phyloP scores from a whole-genome alignment of 1,140 invertebrate genomes.

The Drosophila parvula region DNA sequence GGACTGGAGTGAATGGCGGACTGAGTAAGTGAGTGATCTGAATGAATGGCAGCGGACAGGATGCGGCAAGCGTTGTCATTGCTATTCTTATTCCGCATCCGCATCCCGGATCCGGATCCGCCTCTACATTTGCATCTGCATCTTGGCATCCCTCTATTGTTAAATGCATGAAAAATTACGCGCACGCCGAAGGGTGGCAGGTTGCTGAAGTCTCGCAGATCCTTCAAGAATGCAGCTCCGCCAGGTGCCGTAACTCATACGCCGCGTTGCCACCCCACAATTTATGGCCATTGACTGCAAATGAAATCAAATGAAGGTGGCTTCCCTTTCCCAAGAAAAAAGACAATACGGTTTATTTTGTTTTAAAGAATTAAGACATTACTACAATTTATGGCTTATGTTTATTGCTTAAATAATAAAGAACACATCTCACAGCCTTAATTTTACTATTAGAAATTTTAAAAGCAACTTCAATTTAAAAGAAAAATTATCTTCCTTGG shows the following conservation, averaged over 20 bases:
- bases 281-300: slow-evolving; percentile 75
- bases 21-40: slow-evolving; percentile 24
- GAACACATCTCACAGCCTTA: no score
- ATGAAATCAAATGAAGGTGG: slow-evolving; percentile 59
- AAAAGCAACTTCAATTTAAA: no score
- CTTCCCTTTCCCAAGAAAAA: background rate
- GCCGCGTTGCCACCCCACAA: slow-evolving; percentile 54
- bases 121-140: slow-evolving; percentile 11
- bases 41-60: slow-evolving; percentile 38
- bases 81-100: slow-evolving; percentile 5
- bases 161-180: slow-evolving; percentile 80
- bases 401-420: no score
- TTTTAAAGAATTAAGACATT: no score
- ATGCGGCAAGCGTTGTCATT: slow-evolving; percentile 31
- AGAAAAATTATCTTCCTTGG: background rate
- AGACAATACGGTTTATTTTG: no score
- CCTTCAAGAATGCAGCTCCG: slow-evolving; percentile 6
- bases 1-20: slow-evolving; percentile 19
- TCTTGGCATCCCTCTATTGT: slow-evolving; percentile 60
- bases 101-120: slow-evolving; percentile 9
- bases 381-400: no score
- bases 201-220: slow-evolving; percentile 10
- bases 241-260: slow-evolving; percentile 66
- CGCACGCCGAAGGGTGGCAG: slow-evolving; percentile 30
- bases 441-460: no score